A percentile compares a stretch with the other conserved stretches of the same genome.
These are phyloP conservation scores for Periophthalmus modestus DNA, from an alignment of 2,113 vertebrate species.

Conservation along the genomic window DNA sequence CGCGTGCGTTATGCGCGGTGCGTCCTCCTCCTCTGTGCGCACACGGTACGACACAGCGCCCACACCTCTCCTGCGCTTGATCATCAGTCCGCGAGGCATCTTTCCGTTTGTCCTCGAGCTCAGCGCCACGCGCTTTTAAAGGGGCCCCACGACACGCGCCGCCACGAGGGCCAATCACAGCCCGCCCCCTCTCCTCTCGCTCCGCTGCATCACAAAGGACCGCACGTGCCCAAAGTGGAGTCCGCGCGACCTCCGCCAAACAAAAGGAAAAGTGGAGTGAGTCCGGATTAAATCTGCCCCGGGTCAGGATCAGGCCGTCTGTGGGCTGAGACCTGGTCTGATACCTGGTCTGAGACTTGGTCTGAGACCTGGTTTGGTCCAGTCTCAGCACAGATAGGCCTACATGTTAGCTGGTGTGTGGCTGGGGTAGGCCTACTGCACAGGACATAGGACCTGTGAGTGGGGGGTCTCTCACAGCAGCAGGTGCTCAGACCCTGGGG, in stretches of 20 bases:
- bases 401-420: too few relatives aligned
- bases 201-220: constrained; percentile 65
- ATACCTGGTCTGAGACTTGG: neutral
- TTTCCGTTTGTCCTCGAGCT: constrained; percentile 30
- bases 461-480: too few relatives aligned
- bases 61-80: constrained; percentile 85
- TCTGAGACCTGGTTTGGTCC: neutral
- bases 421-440: too few relatives aligned
- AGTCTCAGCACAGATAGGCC: too few relatives aligned
- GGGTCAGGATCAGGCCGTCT: neutral
- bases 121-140: constrained; percentile 1
- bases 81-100: constrained; percentile 91
- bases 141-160: neutral
- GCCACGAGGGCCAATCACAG: neutral
- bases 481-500: too few relatives aligned
- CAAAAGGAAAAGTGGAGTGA: neutral
- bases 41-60: constrained; percentile 85
- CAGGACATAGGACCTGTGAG: too few relatives aligned
- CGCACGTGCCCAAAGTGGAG: constrained; percentile 63
- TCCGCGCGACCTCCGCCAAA: constrained; percentile 79
- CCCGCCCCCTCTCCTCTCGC: neutral
- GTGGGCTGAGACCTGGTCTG: neutral
- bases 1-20: constrained; percentile 10
- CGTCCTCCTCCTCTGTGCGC: constrained; percentile 76
- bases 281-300: neutral